Percentiles rank a stretch among this genome's conserved stretches.
Conservation (phyloP, 2,888 invertebrate species). For the Nemotelus pantherinus region DNA sequence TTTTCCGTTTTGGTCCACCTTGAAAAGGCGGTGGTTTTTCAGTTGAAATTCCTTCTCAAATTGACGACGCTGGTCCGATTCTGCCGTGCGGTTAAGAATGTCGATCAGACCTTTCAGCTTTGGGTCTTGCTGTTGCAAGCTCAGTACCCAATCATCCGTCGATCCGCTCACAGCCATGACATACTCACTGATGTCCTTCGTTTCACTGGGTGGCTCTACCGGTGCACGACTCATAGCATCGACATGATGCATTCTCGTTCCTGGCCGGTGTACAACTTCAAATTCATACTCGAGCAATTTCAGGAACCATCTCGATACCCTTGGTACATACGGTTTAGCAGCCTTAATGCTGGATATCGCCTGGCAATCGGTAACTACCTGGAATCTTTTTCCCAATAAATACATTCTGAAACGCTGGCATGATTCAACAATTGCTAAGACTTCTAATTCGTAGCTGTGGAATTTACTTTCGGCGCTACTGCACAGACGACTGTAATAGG, state of each 20-base stretch:
- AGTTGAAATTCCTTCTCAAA: neutral
- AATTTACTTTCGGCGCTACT: too few relatives aligned
- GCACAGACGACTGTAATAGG: too few relatives aligned
- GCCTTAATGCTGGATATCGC: neutral
- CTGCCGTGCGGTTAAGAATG: neutral
- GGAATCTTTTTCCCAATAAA: too few relatives aligned
- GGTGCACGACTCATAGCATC: conserved; percentile 46
- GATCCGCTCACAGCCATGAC: conserved; percentile 44
- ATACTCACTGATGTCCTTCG: conserved; percentile 31
- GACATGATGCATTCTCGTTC: conserved; percentile 46
- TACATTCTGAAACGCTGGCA: too few relatives aligned
- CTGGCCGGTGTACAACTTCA: conserved; percentile 36
- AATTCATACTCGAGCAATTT: conserved; percentile 40
- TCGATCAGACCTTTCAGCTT: neutral
- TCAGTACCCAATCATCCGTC: conserved; percentile 47
- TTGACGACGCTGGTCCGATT: neutral
- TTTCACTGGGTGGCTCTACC: conserved; percentile 15
- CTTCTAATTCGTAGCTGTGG: too few relatives aligned
- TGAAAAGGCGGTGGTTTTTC: neutral
- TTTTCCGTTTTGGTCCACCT: neutral
- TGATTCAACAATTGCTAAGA: too few relatives aligned
- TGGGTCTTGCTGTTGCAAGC: conserved; percentile 33
- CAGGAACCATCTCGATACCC: conserved; percentile 12
- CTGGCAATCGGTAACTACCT: too few relatives aligned
- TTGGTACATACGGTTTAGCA: neutral